Evolutionary conservation across 2,797 vertebrate genomes (phyloP), one percentile per base, ranked within the genome.

Genomic region (Danio albolineatus): DNA sequence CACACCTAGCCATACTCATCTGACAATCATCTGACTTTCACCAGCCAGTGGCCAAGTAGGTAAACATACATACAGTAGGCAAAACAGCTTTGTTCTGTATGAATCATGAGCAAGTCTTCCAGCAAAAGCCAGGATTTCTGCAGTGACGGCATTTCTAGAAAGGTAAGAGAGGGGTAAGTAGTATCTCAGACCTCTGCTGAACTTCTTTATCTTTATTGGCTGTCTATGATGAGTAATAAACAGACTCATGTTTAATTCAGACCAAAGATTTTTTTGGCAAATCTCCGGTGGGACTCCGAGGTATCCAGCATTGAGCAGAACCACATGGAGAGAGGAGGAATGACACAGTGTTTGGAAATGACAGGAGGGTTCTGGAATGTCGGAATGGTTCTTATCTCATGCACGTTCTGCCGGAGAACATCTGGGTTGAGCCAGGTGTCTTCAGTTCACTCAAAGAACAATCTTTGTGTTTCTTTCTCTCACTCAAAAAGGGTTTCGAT

Each of bases 381-480:
- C 14, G 41, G 49, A n/a, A 74, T 16, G 69, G 79, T 88, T 87
- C 85, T 91, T 89, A 88, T 90, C 88, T 87, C 0, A 14, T 28
- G 53, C 60, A 64, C 64, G 70, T 82, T 67, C 28, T 78, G 43
- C 28, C 6, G 7, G 46, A 51, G 83, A 76, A 75, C 61, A 72
- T 83, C 84, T 79, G 76, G 82, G 83, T 88, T 82, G 83, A 69
- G 65, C 59, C 82, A 85, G 79, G 78, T 80, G 78, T 82, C 65
- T 67, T 6, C 44, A 83, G 78, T 48, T 59, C 0, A 66, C 80
- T 83, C 59, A 56, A 61, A 56, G n/a, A 16, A 10, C 44, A 48
- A 60, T 56, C 16, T 62, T 69, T 51, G 17, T 60, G 10, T 46
- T 54, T 56, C 48, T 79, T 28, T 28, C 59, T 39, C 12, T 72